These are phyloP conservation scores for Archips crataeganus DNA, from an alignment of 2,888 invertebrate species.

Conservation along the genomic window DNA sequence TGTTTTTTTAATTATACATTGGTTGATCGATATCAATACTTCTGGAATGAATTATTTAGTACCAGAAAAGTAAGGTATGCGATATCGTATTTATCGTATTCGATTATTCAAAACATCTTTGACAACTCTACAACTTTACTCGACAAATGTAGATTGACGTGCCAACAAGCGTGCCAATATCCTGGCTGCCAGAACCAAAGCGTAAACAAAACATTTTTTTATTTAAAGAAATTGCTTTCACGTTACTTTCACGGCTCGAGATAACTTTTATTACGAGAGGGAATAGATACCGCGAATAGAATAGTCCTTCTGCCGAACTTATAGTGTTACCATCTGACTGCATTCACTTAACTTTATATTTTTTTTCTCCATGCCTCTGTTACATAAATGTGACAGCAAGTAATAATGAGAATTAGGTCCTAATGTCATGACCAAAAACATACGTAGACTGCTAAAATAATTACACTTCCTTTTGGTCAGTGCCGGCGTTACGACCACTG, in stretches of 20 bases:
- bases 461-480: too few relatives aligned
- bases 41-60: too few relatives aligned
- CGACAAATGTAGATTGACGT: neutral
- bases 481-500: too few relatives aligned
- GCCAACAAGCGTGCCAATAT: neutral
- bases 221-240: constrained; percentile 12
- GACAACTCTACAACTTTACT: neutral
- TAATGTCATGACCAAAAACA: too few relatives aligned
- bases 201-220: constrained; percentile 9
- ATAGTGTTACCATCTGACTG: neutral
- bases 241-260: neutral
- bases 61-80: too few relatives aligned
- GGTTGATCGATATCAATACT: too few relatives aligned
- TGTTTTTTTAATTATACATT: too few relatives aligned
- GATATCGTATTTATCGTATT: neutral
- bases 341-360: neutral
- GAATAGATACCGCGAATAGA: constrained; percentile 24
- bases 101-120: neutral
- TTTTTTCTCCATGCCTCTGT: neutral
- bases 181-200: neutral
- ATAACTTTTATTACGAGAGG: constrained; percentile 35
- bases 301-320: constrained; percentile 4
- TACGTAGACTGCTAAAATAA: too few relatives aligned
- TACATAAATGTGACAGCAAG: too few relatives aligned
- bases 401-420: too few relatives aligned